Evolutionary conservation across 2,888 invertebrate species (phyloP).

Genomic region (Vannuccia rotundouncinata): DNA sequence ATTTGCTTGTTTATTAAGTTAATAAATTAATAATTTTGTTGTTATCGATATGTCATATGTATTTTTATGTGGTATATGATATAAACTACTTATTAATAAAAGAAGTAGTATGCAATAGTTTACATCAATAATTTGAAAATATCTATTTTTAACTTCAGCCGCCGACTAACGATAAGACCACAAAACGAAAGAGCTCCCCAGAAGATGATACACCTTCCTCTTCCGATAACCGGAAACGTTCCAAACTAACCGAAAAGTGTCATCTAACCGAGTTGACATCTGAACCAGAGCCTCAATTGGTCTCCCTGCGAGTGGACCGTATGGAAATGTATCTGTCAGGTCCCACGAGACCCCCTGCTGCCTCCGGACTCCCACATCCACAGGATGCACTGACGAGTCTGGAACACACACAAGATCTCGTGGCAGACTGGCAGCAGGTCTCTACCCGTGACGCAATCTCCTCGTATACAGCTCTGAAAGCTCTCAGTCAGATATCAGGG

Average conservation of each 20-base stretch:
- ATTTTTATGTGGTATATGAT: too few relatives aligned
- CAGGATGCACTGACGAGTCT: background rate
- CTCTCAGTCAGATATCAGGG: background rate
- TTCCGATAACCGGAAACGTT: conserved; percentile 17
- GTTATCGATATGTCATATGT: too few relatives aligned
- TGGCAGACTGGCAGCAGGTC: background rate
- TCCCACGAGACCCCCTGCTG: background rate
- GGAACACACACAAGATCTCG: background rate
- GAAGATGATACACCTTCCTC: too few relatives aligned
- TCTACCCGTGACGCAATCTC: background rate
- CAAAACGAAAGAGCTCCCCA: too few relatives aligned
- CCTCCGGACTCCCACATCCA: background rate
- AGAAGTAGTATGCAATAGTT: too few relatives aligned
- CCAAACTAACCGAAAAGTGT: background rate
- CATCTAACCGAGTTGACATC: background rate
- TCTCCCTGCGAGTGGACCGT: background rate
- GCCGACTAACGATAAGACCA: too few relatives aligned
- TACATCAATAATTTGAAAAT: too few relatives aligned
- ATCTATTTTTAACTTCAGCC: too few relatives aligned
- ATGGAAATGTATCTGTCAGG: conserved; percentile 27
- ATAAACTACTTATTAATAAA: too few relatives aligned
- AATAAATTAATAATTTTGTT: too few relatives aligned
- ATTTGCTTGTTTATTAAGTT: too few relatives aligned
- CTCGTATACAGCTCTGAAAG: background rate
- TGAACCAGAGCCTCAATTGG: background rate